Conservation (phyloP, 2,888 invertebrate genomes). For the Lingula anatina region DNA sequence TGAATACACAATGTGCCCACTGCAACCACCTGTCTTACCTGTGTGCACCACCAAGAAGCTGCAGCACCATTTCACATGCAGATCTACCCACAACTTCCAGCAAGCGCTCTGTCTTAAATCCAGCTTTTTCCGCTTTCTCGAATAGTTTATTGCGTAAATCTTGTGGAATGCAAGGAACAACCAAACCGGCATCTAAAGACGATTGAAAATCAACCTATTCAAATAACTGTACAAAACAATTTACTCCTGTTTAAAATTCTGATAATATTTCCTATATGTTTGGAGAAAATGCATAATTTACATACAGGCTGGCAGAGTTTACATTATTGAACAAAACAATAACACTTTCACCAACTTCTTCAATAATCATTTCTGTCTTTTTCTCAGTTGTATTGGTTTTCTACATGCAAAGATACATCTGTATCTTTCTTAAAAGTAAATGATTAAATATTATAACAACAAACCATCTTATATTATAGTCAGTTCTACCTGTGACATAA, state of each 20-base stretch:
- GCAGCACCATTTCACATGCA: conserved; percentile 76
- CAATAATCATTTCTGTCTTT: neutral
- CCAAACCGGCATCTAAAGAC: conserved; percentile 67
- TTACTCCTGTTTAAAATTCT: no score
- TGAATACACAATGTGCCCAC: no score
- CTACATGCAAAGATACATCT: no score
- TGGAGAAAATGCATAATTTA: no score
- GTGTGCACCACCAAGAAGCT: conserved; percentile 77
- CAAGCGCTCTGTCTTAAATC: conserved; percentile 64
- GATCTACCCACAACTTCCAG: conserved; percentile 77
- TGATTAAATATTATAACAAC: neutral
- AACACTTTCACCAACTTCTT: neutral
- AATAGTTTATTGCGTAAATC: conserved; percentile 67
- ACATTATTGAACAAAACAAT: neutral
- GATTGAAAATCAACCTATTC: no score
- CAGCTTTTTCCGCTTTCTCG: conserved; percentile 64
- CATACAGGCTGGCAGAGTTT: no score
- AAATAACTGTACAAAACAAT: no score
- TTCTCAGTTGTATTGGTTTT: neutral
- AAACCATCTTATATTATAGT: neutral
- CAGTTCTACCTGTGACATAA: conserved; percentile 62
- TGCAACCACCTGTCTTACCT: no score
- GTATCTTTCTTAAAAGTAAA: neutral
- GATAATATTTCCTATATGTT: no score
- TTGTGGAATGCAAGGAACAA: conserved; percentile 70